Evolutionary conservation across 2,797 vertebrate genomes (phyloP), one percentile per base, ranked within the genome.

Genomic region (Girardinus metallicus): DNA sequence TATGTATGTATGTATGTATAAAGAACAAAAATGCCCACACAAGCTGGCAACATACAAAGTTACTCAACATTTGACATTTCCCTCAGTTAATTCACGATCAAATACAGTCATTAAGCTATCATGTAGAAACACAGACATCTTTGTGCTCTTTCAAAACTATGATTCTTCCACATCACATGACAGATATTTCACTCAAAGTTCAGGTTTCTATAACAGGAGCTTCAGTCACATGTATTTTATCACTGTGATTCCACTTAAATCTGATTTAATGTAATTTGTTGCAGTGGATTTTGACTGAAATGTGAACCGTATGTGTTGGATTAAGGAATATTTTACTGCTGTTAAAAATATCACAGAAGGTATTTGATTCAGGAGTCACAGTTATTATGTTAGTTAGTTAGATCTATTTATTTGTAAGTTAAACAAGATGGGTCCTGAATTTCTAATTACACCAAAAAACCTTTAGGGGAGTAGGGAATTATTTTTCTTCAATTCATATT

Each of bases 211-310:
- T 23, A 66, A 29, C 46, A 16, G 12, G 18, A 74, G 49, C 0
- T 78, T 43, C 72, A 23, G 79, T 89, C 87, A 79, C 83, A 64
- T 49, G 62, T 11, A 43, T 74, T 78, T 79, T 18, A 80, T 74
- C 72, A 10, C 53, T 0, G 39, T 16, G 60, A 51, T 68, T 18
- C 34, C 62, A 74, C 49, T 41, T 7, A 79, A 73, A 46, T 62
- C 83, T 79, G 75, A n/a, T 83, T 31, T 21, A 47, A 55, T 36
- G 26, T 62, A 10, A 80, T 75, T 75, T 55, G 23, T 75, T 76
- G 29, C 57, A 64, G 44, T 66, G 43, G 79, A 82, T 77, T 80
- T 78, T n/a, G 73, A 74, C 34, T 73, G 29, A 74, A 82, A 86
- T 80, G 73, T 83, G 81, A 80, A 76, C 18, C 68, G 1, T 73